Evolutionary conservation across 1,140 invertebrate species (phyloP), one percentile per base, ranked within the genome.

Genomic region (Drosophila varians): DNA sequence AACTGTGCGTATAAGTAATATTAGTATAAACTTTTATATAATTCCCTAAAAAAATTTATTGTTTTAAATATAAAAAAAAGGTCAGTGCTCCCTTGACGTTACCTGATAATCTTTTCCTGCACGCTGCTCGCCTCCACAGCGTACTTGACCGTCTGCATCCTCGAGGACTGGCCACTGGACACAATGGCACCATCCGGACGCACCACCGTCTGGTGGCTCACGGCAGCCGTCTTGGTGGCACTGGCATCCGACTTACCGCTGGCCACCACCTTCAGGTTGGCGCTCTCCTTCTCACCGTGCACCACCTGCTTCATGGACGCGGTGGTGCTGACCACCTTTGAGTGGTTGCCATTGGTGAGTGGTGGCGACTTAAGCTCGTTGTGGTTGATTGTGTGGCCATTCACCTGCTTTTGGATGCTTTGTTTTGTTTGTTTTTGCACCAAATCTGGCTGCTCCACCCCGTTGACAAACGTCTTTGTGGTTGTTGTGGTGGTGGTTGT

Each of bases 81-180:
- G 2, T 21, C 4, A 4, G 21, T 21, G 21, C 21, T 0, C 28
- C 28, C 9, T n/a, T 31, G 9, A 21, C 5, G 6, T 90, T 90
- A 90, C 89, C 89, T 90, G 75, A 80, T 84, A 4, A 76, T 74
- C 70, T 89, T 79, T 68, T 90, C 89, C 70, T 89, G 86, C 61
- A 89, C 71, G 46, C 86, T 77, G 74, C 86, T 88, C 16, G 89
- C 89, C 68, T 82, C 82, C 34, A 90, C 86, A 75, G 78, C 78
- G 65, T 90, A 90, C 76, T 90, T 87, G 5, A 88, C 49, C 14
- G 69, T 77, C 18, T 66, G 65, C 18, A 66, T 66, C 40, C 74
- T 72, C 2, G 66, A 48, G 28, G 82, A 69, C 12, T 77, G 48
- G 4, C 69, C 68, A 9, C 77, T 90, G 62, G 71, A 88, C 4